phyloP scores from a whole-genome alignment of 1,140 invertebrate genomes.

The Doryteuthis pealeii region DNA sequence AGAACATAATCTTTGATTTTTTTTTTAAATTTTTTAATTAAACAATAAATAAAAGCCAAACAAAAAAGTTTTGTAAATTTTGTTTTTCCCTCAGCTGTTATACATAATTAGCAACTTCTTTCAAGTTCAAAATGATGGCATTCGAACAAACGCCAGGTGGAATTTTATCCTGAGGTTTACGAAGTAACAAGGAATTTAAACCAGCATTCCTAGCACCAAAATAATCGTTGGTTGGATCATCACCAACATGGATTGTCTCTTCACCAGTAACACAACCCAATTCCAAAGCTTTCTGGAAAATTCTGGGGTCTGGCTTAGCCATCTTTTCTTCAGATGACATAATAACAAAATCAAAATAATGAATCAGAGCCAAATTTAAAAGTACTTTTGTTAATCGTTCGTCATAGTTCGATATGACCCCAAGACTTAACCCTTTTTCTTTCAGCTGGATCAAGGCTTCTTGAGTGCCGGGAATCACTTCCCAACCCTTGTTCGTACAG shows the following conservation, averaged over 20 bases:
- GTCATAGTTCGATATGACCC: constrained; percentile 88
- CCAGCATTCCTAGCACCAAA: constrained; percentile 72
- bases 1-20: too few species aligned
- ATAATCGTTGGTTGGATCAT: constrained; percentile 76
- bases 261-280: constrained; percentile 59
- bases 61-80: too few species aligned
- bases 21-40: too few species aligned
- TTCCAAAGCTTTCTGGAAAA: constrained; percentile 74
- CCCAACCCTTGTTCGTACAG: constrained; percentile 72
- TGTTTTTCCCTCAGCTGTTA: too few species aligned
- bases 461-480: constrained; percentile 67
- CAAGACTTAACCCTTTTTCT: constrained; percentile 57
- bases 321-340: constrained; percentile 74
- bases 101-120: not conserved
- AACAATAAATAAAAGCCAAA: too few species aligned
- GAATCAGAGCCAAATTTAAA: constrained; percentile 65
- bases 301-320: constrained; percentile 74
- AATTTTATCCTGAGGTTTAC: not conserved
- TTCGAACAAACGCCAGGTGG: not conserved
- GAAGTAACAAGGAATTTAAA: constrained; percentile 73
- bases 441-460: constrained; percentile 68
- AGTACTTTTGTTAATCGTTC: constrained; percentile 74
- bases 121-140: not conserved
- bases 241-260: constrained; percentile 80
- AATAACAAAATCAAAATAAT: constrained; percentile 79